Base-by-base conservation (phyloP, 2,797 vertebrate genomes). In the Sebastes iracundus region DNA sequence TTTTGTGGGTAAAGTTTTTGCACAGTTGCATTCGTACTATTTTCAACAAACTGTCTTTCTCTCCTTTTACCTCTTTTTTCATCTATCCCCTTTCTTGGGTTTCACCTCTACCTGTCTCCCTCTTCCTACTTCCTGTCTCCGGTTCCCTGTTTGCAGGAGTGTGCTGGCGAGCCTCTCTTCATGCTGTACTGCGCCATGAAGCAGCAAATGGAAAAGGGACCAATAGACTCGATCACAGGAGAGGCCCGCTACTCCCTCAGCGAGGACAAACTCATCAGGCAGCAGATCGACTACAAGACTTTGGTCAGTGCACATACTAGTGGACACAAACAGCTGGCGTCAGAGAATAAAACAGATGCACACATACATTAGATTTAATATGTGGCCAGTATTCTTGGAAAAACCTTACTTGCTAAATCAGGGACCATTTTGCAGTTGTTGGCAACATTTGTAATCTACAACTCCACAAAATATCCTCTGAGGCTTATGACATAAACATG, bases 171-270 rank as follows among this genome's bases (percentile, higher is more conserved):
- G 93, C 96, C 96, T 66, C 94, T 96, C 62, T 99, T 99, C 92
- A 98, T 99, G 98, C 95, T 99, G 20, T 99, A 99, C 92, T 99
- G 98, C 8, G 98, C 98, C 91, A 99, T 99, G 97, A 99, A 99
- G 95, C 98, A 99, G 94, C 98, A 99, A 94, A 99, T 99, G 98
- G 98, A 99, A 91, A 99, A 99, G 87, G 98, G 98, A 2, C 98
- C 98, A 3, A 99, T 99, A 30, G 98, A 99, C 28, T 96, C 98
- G 32, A 99, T 99, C 96, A 99, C 98, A 0, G 98, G 98, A 66
- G 98, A 99, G 88, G 98, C 98, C 1, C 97, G 98, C 75, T 99
- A 99, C 91, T 99, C 98, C 46, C 96, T 99, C 82, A 99, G 98
- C 3, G 98, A 99, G 84, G 98, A 99, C 96, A 99, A 99, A 87